A percentile compares a stretch with the other conserved stretches of the same genome.
These are phyloP conservation scores for Tetraneura akinire DNA, from an alignment of 1,140 invertebrate genomes.

Conservation along the genomic window DNA sequence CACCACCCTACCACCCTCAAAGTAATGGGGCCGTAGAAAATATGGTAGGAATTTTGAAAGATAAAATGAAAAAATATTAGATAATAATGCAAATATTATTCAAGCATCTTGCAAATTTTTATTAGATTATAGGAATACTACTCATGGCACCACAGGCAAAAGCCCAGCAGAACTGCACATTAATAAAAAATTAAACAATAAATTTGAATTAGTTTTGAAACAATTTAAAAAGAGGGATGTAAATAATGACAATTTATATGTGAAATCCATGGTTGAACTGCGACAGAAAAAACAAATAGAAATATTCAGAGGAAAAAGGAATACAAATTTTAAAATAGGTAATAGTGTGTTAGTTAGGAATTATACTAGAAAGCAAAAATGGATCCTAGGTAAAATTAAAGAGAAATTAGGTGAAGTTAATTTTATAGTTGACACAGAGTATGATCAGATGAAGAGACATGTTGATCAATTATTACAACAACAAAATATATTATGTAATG, in stretches of 20 bases:
- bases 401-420: background rate
- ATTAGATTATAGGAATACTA: conserved; percentile 12
- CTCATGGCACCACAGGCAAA: conserved; percentile 46
- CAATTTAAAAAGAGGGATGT: background rate
- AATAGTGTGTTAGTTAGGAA: background rate
- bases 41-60: conserved; percentile 17
- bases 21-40: conserved; percentile 13
- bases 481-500: no score
- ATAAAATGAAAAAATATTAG: conserved; percentile 5
- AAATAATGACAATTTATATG: background rate
- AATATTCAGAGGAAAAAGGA: background rate
- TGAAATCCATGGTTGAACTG: background rate
- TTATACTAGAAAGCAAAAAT: background rate
- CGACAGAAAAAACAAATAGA: background rate
- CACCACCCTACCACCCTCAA: conserved; percentile 16
- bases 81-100: no score
- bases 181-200: conserved; percentile 40
- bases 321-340: conserved; percentile 10
- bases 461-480: background rate
- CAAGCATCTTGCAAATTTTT: background rate
- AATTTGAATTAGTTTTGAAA: conserved; percentile 4
- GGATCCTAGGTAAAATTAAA: background rate
- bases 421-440: background rate
- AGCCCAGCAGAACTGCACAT: conserved; percentile 52
- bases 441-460: background rate